These are phyloP conservation scores for Heteropelma amictum DNA, from an alignment of 2,888 invertebrate species.

Conservation along the genomic window DNA sequence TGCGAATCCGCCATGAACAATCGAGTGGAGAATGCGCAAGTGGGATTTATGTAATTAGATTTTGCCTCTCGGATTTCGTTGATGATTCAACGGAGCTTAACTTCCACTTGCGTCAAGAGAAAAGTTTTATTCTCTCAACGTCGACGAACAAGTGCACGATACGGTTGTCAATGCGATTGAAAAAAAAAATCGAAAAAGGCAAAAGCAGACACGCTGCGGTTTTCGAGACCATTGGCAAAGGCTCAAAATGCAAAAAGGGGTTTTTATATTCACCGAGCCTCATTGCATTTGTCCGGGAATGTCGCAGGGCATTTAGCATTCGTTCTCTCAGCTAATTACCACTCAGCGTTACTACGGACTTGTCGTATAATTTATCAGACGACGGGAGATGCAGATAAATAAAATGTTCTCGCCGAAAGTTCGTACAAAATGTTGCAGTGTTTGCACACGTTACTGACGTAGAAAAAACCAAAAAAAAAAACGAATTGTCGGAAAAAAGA, in stretches of 20 bases:
- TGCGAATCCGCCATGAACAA: no score
- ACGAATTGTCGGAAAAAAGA: not conserved
- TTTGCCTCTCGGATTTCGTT: no score
- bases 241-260: conserved; percentile 50
- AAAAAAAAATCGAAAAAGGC: no score
- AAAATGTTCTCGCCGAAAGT: not conserved
- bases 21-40: no score
- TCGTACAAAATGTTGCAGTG: no score
- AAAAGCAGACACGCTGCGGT: conserved; percentile 1
- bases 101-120: no score
- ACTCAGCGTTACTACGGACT: conserved; percentile 29
- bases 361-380: conserved; percentile 13
- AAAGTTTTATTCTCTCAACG: no score
- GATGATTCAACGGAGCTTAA: not conserved
- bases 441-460: no score
- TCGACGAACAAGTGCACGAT: no score
- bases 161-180: no score
- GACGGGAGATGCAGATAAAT: not conserved
- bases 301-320: conserved; percentile 53
- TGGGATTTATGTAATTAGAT: no score
- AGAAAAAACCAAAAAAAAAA: not conserved
- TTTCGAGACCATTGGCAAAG: conserved; percentile 17
- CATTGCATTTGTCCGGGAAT: conserved; percentile 11
- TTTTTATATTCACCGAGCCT: conserved; percentile 54
- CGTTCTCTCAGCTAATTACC: conserved; percentile 11